Evolutionary conservation across 2,113 vertebrate genomes (phyloP).

Genomic region (Corydoras sp.): DNA sequence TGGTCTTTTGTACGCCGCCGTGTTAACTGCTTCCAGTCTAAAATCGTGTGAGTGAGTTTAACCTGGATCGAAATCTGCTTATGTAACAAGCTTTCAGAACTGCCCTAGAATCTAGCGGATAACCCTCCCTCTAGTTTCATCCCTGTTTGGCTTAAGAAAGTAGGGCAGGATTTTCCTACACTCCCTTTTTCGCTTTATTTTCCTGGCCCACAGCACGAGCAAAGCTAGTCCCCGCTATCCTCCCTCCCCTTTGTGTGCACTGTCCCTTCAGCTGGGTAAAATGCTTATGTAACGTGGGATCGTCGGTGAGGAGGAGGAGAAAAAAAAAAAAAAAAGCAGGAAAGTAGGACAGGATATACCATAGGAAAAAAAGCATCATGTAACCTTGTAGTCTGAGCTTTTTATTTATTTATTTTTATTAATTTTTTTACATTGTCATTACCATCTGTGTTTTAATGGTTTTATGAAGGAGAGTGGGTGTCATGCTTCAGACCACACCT

Average conservation of each 20-base stretch:
- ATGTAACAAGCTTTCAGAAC: slow-evolving; percentile 58
- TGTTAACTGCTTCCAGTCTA: neutral
- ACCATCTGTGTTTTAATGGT: too few relatives aligned
- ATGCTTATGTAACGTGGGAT: slow-evolving; percentile 67
- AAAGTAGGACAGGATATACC: slow-evolving; percentile 64
- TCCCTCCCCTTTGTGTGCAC: slow-evolving; percentile 48
- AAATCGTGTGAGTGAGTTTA: slow-evolving; percentile 31
- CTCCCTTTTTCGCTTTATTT: slow-evolving; percentile 32
- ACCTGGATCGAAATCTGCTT: slow-evolving; percentile 56
- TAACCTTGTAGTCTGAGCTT: neutral
- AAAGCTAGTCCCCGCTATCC: slow-evolving; percentile 43
- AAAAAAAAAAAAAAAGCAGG: slow-evolving; percentile 20
- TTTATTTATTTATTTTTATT: neutral
- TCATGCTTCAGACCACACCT: neutral
- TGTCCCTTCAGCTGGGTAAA: slow-evolving; percentile 67
- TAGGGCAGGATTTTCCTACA: slow-evolving; percentile 64
- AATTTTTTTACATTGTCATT: neutral
- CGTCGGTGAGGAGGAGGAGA: slow-evolving; percentile 7
- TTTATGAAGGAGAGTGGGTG: neutral
- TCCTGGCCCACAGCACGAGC: slow-evolving; percentile 24
- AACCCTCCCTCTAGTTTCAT: slow-evolving; percentile 53
- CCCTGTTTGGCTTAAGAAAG: slow-evolving; percentile 55
- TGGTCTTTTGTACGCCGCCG: too few relatives aligned
- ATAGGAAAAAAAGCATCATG: slow-evolving; percentile 44
- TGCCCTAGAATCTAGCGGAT: slow-evolving; percentile 48